Evolutionary conservation across 2,888 invertebrate genomes (phyloP), one percentile per base, ranked within the genome.

Genomic region (Antitype chi): DNA sequence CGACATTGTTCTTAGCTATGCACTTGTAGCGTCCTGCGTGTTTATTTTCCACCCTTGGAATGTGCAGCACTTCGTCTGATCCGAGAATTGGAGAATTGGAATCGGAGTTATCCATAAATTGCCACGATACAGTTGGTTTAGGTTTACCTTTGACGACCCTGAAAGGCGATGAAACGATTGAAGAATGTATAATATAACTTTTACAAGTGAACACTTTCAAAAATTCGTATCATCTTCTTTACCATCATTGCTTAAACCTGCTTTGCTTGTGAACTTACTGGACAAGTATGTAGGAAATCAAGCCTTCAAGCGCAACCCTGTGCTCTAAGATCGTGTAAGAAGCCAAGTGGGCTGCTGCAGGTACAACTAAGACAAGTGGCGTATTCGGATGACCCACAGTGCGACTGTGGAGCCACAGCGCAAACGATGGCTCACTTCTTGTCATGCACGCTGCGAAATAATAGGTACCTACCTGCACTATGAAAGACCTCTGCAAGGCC

Each of bases 1-100:
- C 85, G 1, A 75, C 38, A 13, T 7, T 47, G 62, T 85, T 85
- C 5, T 64, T 8, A 38, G 77, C 85, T 0, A 79, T 32, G 57
- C 85, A 85, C 47, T 85, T 85, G 63, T 85, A 85, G 49, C 62
- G 74, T 23, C 85, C 85, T 5, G 75, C 67, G 28, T 85, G 60
- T 57, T 68, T 74, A 17, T 53, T 69, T 28, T 82, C 28, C 17
- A 63, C 75, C 0, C 4, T 63, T 25, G 59, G 6, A 32, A 82
- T 69, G 15, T n/a, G 70, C 20, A 84, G 43, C 17, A 69, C 59
- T 20, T 52, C 62, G 5, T 67, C 79, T 20, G 68, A 60, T 17
- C 70, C 71, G 1, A 15, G 4, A 17, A 76, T 17, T 7, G 3
- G 13, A 49, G 63, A 78, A 5, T 64, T 9, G 25, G 70, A 28